Evolutionary conservation across 2,888 invertebrate species (phyloP), one percentile per base, ranked within the genome.

Genomic region (Syritta pipiens): DNA sequence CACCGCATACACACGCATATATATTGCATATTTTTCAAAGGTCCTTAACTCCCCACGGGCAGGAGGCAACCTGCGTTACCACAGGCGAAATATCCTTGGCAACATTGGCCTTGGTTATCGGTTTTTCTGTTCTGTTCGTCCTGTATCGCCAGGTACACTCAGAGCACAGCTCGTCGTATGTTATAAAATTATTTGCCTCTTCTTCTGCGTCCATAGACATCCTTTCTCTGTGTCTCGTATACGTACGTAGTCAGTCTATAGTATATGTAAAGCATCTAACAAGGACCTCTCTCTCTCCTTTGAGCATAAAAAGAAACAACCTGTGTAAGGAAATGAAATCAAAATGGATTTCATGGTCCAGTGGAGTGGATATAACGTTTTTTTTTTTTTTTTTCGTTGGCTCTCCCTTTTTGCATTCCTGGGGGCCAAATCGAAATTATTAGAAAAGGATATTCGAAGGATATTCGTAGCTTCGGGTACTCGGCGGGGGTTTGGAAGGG

Each of bases 311-410:
- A 68, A 74, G 79, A 77, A 81, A 79, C 77, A 82, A 82, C 75
- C 83, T 79, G 69, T n/a, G n/a, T 63, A 82, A 82, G 81, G 82
- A 83, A 83, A 83, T 83, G 82, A 84, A 83, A 84, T 83, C 82
- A 83, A 83, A 84, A 83, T 84, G 83, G 83, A 84, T 84, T 84
- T 84, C 83, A 84, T 84, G 84, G 84, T 84, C 84, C 84, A 84
- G 82, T 83, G 84, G 81, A 82, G 82, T 83, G 84, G 79, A 84
- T 83, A 83, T 83, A 84, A 82, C 81, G 76, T 81, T 77, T 82
- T 77, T 63, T 69, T 62, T 17, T 42, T 63, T 60, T 67, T 28
- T 46, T 42, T 44, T 48, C 53, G 19, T 22, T 60, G 30, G 22
- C n/a, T 59, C 42, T 37, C 37, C 53, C 26, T 30, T 69, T 37